Base-by-base conservation (phyloP, 2,797 vertebrate species). In the Scolopax rusticola region DNA sequence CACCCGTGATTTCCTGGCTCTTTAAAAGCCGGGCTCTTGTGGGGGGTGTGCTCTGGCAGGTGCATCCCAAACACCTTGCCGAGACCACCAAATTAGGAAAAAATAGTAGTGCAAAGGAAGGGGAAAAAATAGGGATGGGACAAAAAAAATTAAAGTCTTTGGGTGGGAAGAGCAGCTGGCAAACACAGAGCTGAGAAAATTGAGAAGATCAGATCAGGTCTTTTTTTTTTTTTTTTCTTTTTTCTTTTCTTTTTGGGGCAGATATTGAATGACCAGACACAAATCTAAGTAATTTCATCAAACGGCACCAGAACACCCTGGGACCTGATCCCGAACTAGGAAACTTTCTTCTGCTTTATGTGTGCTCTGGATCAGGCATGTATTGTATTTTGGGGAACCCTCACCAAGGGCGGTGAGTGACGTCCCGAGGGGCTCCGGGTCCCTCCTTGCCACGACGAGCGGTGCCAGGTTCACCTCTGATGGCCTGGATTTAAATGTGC, bases 271-370 rank as follows among this genome's bases (percentile, higher is more conserved):
- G 92, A 27, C 60, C 1, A 1, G 68, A 80, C 69, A 86, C 69
- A 92, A 93, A 92, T 87, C 57, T 77, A 63, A 80, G 69, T 67
- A 68, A 71, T 91, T 91, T 73, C 89, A 75, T 82, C 56, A 78
- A 93, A 41, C 65, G 86, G 84, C 87, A 13, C 45, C 1, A 3
- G 68, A 28, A 43, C 4, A 43, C 74, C 45, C 89, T 43, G 73
- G 78, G 56, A 56, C 53, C 78, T 2, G 0, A 11, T 28, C 45
- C 94, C 54, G 54, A 77, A 47, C 53, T 1, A 38, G 71, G 60
- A 54, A 86, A 17, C 27, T 38, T 61, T n/a, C 47, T 56, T 0
- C 32, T 45, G 3, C 56, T 45, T 65, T 14, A 3, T 10, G 0
- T 0, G 14, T 9, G 45, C 80, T 17, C 76, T 30, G 57, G 25